These are phyloP conservation scores for Desoria tigrina DNA, from an alignment of 2,888 invertebrate genomes.

Conservation along the genomic window DNA sequence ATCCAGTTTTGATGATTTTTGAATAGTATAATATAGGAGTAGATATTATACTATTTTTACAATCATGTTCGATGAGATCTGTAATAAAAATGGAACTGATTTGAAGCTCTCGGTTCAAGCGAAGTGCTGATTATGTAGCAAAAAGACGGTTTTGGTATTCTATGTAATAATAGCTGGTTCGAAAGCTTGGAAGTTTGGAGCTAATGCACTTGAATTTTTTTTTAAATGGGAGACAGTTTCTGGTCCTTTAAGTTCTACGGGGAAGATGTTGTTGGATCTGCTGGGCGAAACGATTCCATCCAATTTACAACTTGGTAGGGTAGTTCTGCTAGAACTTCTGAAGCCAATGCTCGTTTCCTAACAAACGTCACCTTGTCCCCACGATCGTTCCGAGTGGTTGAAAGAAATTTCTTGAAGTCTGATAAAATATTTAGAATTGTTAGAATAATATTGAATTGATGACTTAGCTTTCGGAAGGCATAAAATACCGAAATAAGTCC, in stretches of 20 bases:
- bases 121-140: slow-evolving; percentile 9
- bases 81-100: slow-evolving; percentile 4
- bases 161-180: too few species aligned
- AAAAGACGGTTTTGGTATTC: slow-evolving; percentile 2
- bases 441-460: too few species aligned
- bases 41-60: too few species aligned
- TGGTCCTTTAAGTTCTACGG: too few species aligned
- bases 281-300: slow-evolving; percentile 18
- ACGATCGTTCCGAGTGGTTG: neutral
- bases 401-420: slow-evolving; percentile 13
- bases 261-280: neutral
- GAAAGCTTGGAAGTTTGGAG: too few species aligned
- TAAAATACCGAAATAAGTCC: neutral
- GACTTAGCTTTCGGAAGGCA: neutral
- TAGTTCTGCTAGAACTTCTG: slow-evolving; percentile 14
- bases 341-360: slow-evolving; percentile 10
- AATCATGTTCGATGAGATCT: too few species aligned
- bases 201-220: too few species aligned
- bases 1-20: too few species aligned
- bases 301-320: slow-evolving; percentile 16
- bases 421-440: neutral
- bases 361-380: slow-evolving; percentile 7
- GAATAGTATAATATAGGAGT: too few species aligned
- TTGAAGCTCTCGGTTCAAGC: slow-evolving; percentile 8
- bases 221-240: too few species aligned